These are phyloP conservation scores for Apeltes quadracus DNA, from an alignment of 2,113 vertebrate species.

Conservation along the genomic window DNA sequence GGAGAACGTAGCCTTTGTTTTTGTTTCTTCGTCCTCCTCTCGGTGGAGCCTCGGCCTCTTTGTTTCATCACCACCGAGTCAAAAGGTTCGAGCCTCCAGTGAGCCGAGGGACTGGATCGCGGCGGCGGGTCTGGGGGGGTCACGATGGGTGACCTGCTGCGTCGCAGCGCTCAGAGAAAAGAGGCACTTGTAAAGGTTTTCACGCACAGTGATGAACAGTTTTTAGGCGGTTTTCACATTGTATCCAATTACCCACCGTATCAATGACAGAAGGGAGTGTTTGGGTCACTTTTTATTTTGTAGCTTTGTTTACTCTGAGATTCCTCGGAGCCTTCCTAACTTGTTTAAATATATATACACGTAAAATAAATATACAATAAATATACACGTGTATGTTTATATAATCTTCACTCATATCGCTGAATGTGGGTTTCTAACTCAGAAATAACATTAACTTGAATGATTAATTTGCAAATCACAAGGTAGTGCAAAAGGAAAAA, in stretches of 20 bases:
- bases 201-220: constrained; percentile 10
- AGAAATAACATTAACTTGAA: not conserved
- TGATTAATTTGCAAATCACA: not conserved
- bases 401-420: too few species aligned
- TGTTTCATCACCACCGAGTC: constrained; percentile 39
- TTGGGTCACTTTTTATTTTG: constrained; percentile 1
- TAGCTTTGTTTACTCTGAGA: constrained; percentile 1
- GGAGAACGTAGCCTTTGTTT: constrained; percentile 61
- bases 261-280: constrained; percentile 13
- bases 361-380: too few species aligned
- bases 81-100: constrained; percentile 46
- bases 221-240: constrained; percentile 30
- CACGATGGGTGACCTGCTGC: constrained; percentile 30
- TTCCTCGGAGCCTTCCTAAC: not conserved
- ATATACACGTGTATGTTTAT: too few species aligned
- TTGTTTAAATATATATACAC: not conserved
- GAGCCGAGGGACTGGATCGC: constrained; percentile 22
- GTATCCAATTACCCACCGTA: constrained; percentile 12
- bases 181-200: constrained; percentile 9
- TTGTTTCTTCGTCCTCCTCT: constrained; percentile 17
- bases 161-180: not conserved
- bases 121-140: constrained; percentile 28
- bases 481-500: not conserved
- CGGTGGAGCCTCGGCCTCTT: constrained; percentile 20
- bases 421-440: not conserved